Conservation (phyloP, 2,113 vertebrate genomes). For the Chaenocephalus aceratus region DNA sequence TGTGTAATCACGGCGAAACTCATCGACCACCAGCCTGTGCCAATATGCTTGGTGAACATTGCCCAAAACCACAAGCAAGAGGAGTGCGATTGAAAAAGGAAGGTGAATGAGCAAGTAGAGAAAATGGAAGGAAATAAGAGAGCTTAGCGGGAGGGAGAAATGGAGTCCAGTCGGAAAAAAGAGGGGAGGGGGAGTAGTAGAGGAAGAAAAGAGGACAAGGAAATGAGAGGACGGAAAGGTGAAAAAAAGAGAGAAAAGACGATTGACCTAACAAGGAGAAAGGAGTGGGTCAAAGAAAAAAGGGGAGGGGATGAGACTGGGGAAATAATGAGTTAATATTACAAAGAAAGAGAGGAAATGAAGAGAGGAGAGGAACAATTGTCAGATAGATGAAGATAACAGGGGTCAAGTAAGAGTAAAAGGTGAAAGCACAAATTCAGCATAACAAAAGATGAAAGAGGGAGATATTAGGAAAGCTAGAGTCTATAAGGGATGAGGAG, state of each 20-base stretch:
- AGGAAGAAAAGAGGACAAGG: neutral
- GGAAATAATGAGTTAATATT: constrained; percentile 45
- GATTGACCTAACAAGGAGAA: constrained; percentile 39
- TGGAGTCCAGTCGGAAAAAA: neutral
- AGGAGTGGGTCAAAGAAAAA: constrained; percentile 50
- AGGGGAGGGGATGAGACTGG: constrained; percentile 19
- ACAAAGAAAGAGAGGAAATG: constrained; percentile 29
- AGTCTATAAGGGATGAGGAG: constrained; percentile 5
- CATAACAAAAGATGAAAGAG: constrained; percentile 61
- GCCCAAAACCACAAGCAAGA: constrained; percentile 60
- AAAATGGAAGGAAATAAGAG: constrained; percentile 28
- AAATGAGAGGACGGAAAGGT: constrained; percentile 19
- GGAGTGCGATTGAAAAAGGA: constrained; percentile 32
- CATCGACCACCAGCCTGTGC: constrained; percentile 71
- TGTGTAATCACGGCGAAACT: constrained; percentile 64
- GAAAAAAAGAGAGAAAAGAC: constrained; percentile 26
- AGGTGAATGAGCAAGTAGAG: constrained; percentile 38
- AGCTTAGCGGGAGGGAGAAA: neutral
- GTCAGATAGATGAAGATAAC: constrained; percentile 20
- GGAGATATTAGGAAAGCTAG: constrained; percentile 50
- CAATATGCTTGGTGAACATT: constrained; percentile 68
- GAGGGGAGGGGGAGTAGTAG: neutral
- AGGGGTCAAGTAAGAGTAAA: constrained; percentile 41
- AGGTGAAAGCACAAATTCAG: constrained; percentile 41
- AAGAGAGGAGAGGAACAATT: constrained; percentile 4